Evolutionary conservation across 2,888 invertebrate species (phyloP).

Genomic region (Peribatodes rhomboidaria): DNA sequence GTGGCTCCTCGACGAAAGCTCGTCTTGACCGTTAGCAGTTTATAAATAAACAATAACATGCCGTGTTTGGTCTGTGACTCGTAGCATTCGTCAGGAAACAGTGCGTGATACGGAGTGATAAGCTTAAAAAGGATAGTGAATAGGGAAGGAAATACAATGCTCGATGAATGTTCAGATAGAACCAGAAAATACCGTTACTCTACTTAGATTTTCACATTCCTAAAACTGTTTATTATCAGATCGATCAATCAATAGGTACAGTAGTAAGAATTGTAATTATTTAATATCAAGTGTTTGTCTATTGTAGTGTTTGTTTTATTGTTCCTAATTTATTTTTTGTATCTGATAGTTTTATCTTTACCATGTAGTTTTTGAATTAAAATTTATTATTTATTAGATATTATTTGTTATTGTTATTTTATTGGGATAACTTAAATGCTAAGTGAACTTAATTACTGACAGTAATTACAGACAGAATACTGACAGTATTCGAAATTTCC

Average conservation of each 20-base stretch:
- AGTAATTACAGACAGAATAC: too few species aligned
- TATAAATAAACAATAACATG: constrained; percentile 85
- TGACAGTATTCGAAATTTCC: too few species aligned
- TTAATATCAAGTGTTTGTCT: too few species aligned
- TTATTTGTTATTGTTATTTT: too few species aligned
- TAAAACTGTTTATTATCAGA: background rate
- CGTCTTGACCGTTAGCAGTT: constrained; percentile 64
- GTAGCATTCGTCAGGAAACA: constrained; percentile 75
- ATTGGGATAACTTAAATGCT: too few species aligned
- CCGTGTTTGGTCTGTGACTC: constrained; percentile 73
- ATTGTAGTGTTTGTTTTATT: too few species aligned
- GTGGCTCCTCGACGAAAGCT: constrained; percentile 75
- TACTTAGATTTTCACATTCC: background rate
- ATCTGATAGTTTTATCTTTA: too few species aligned
- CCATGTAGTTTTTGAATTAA: too few species aligned
- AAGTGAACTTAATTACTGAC: too few species aligned
- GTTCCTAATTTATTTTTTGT: too few species aligned
- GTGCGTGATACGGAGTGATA: constrained; percentile 71
- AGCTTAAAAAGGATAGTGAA: constrained; percentile 48
- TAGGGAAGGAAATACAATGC: constrained; percentile 55
- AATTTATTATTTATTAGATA: too few species aligned
- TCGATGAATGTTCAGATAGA: constrained; percentile 25
- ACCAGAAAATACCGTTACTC: constrained; percentile 1
- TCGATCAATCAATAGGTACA: background rate
- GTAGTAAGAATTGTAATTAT: too few species aligned